Evolutionary conservation across 2,888 invertebrate species (phyloP), one percentile per base, ranked within the genome.

Genomic region (Furcula furcula): DNA sequence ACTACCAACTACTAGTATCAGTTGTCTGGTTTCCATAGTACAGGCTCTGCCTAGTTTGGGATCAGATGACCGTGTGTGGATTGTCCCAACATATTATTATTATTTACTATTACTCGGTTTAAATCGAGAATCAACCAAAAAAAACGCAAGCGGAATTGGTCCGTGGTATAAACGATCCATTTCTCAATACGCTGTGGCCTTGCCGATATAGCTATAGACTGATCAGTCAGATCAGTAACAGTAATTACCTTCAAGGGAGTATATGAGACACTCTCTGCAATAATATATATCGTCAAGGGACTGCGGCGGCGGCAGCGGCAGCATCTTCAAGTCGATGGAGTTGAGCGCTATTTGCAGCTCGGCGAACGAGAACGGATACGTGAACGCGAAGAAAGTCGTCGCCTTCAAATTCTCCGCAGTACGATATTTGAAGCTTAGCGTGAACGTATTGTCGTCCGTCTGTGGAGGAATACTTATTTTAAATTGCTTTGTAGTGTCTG

Each of bases 361-460:
- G 0, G 91, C 90, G 69, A 96, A 97, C 0, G 96, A 94, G 82
- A 93, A 97, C 1, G 97, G 97, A 78, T 95, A 97, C 4, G 97
- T 97, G 79, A 97, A 97, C 0, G 97, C 97, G 83, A 97, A 95
- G 80, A 95, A 97, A 4, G 93, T 93, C 3, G 93, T 92, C 11
- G 94, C 92, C 43, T 93, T 91, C 2, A 88, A 57, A 83, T 92
- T 95, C 57, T 94, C 95, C 35, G 91, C 90, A 10, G 93, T 92
- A 13, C 91, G 90, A 72, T 92, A 94, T 66, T 92, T 92, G 79
- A 95, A 95, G 46, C 93, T 93, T 51, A 95, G 80, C 1, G 92
- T 92, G 72, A 95, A 95, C 35, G 93, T 92, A 57, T 92, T 93
- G 63, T 93, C 93, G 53, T 92, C 92, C 42, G 91, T 90, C 94